Conservation (phyloP, 2,113 vertebrate species). For the Ardeotis arabs region DNA sequence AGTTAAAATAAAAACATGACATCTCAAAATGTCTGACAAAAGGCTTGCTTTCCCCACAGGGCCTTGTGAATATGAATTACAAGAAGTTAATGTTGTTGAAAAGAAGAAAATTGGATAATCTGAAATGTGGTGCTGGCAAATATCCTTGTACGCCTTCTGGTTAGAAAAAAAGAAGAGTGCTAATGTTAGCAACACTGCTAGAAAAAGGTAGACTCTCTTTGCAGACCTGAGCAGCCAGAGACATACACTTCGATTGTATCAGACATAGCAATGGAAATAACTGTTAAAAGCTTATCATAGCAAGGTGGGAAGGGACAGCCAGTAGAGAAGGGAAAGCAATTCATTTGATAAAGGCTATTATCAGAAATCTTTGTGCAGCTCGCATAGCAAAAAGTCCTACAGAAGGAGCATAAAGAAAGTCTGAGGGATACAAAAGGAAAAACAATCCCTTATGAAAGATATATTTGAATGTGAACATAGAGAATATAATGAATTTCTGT, state of each 20-base stretch:
- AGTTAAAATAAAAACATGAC: not conserved
- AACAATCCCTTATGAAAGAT: not conserved
- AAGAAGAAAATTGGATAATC: not conserved
- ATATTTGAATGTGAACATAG: not conserved
- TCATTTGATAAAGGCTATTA: not conserved
- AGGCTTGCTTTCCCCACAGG: not conserved
- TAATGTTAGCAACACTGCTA: not conserved
- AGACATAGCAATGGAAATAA: not conserved
- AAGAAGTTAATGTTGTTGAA: not conserved
- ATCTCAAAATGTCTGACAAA: not conserved
- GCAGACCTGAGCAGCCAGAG: not conserved
- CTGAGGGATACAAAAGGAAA: not conserved
- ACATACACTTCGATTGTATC: not conserved
- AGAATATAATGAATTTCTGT: not conserved
- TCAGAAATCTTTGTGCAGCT: not conserved
- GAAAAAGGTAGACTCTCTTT: not conserved
- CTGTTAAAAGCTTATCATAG: not conserved
- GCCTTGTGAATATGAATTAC: not conserved
- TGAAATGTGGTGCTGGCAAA: not conserved
- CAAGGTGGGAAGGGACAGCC: not conserved
- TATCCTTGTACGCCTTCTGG: not conserved
- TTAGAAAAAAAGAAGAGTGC: not conserved
- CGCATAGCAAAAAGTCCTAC: not conserved
- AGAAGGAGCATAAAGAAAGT: not conserved
- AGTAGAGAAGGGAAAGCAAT: not conserved